phyloP scores from a whole-genome alignment of 2,888 invertebrate genomes.

The Psylliodes chrysocephalus region DNA sequence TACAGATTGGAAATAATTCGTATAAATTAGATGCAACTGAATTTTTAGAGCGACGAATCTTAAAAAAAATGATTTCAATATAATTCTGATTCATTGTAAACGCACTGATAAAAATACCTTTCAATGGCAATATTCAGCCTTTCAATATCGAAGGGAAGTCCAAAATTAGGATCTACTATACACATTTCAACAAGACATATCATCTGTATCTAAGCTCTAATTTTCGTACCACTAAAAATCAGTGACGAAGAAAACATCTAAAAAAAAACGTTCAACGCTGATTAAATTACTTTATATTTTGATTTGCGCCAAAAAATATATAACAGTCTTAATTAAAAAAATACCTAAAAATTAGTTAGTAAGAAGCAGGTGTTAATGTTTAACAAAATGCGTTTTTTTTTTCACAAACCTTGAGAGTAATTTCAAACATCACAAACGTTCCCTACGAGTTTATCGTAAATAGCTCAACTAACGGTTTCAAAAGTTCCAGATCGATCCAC shows the following conservation, averaged over 20 bases:
- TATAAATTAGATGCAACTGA: no score
- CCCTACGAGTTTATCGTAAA: no score
- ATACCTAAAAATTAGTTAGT: conserved; percentile 3
- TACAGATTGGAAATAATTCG: no score
- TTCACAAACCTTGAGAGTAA: conserved; percentile 10
- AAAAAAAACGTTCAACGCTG: conserved; percentile 1
- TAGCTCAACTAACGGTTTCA: no score
- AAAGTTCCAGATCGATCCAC: no score
- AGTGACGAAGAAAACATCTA: not conserved
- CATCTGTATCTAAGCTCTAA: conserved; percentile 1
- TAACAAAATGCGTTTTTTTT: not conserved
- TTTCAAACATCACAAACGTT: no score
- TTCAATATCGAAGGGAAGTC: conserved; percentile 11
- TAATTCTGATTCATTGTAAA: no score
- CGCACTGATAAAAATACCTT: conserved; percentile 2
- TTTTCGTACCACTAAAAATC: not conserved
- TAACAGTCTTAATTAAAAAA: conserved; percentile 11
- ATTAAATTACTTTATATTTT: conserved; percentile 13
- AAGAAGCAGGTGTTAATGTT: conserved; percentile 4
- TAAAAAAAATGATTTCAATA: no score
- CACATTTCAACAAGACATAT: not conserved
- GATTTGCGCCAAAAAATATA: conserved; percentile 23
- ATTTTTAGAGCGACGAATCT: no score
- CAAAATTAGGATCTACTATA: conserved; percentile 1
- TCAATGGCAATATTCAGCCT: conserved; percentile 21